These are phyloP conservation scores for Nemopilema nomurai DNA, from an alignment of 30 jellyfish, hydroid and myxozoan genomes.

Conservation along the genomic window DNA sequence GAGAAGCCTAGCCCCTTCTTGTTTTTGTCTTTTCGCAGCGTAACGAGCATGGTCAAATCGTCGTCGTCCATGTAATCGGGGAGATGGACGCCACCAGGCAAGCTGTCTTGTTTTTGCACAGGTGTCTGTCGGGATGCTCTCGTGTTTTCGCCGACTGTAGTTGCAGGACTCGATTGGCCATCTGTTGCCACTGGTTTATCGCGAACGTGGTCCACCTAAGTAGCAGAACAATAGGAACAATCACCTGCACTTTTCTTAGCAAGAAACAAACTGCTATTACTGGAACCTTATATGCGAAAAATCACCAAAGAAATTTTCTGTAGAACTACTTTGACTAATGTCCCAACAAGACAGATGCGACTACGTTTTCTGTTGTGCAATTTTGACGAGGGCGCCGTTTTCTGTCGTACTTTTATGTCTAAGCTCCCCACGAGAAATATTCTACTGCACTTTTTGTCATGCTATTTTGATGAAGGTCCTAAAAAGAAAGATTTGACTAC, in stretches of 20 bases:
- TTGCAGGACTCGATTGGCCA: conserved; percentile 40
- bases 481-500: no score
- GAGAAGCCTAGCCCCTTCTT: conserved; percentile 86
- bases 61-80: conserved; percentile 6
- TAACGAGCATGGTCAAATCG: conserved; percentile 1
- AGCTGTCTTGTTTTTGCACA: not conserved
- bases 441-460: no score
- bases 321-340: no score
- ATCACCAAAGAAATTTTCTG: no score
- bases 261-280: not conserved
- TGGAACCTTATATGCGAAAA: no score
- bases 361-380: no score
- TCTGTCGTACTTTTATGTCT: no score
- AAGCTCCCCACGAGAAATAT: no score
- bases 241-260: not conserved
- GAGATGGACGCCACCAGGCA: not conserved
- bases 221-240: not conserved
- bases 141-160: conserved; percentile 35
- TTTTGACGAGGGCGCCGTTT: no score
- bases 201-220: conserved; percentile 21
- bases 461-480: no score
- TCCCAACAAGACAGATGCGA: no score
- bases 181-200: conserved; percentile 33
- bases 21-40: conserved; percentile 65
- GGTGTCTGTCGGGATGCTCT: conserved; percentile 45